Evolutionary conservation across 2,888 invertebrate genomes (phyloP), one percentile per base, ranked within the genome.

Genomic region (Hydriomena furcata): DNA sequence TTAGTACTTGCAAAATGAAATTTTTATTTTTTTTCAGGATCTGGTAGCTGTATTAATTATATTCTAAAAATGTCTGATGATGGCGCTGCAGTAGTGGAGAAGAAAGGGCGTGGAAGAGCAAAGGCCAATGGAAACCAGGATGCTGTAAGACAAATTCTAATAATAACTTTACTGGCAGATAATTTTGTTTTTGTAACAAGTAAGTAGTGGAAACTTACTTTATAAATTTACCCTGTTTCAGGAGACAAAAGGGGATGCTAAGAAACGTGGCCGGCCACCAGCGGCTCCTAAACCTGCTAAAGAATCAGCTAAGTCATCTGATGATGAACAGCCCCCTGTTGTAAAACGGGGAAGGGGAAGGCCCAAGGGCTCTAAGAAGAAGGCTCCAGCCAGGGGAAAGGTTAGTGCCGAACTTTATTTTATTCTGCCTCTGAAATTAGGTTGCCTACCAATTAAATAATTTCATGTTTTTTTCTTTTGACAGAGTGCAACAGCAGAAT

Each of bases 301-400:
- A 73, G 91, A 92, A 69, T 85, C 91, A n/a, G 83, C 91, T 52
- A 89, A 89, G 63, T 88, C 91, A 7, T 91, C 91, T 6, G 90
- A 90, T 69, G 90, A 90, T 71, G 91, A 92, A 63, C 91, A 89
- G 54, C 89, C 90, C 54, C 90, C 91, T 44, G 84, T 84, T 70
- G 91, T 84, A 36, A 92, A 92, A 79, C 77, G 92, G 71, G 91
- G 91, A 12, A 76, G 92, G 68, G 91, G 91, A 60, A 82, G 92
- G 60, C 92, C 92, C 13, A 92, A 92, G 65, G 91, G 91, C 25
- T 82, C 91, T 13, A 91, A 91, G 76, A 92, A 92, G 75, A 91
- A 88, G 76, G 77, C 79, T 47, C 79, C 81, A 58, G 84, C 81
- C 52, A 91, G 88, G 63, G 79, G 79, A 60, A 91, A 91, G 84